Conservation (phyloP, 2,888 invertebrate species). For the Desoria tigrina region DNA sequence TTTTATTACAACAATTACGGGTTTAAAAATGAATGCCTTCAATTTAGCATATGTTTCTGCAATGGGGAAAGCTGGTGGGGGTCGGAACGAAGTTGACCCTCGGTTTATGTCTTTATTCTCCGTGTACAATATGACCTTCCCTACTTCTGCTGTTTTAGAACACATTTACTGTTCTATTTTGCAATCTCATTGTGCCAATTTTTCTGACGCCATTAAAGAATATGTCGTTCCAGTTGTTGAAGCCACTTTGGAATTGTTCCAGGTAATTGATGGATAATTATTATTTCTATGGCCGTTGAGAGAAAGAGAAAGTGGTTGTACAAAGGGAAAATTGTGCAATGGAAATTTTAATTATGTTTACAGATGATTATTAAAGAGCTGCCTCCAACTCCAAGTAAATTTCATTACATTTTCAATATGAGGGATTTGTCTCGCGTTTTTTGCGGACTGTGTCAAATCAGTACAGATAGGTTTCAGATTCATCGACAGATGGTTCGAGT, state of each 20-base stretch:
- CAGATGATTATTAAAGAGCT: constrained; percentile 73
- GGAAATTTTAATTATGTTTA: constrained; percentile 31
- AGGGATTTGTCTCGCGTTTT: constrained; percentile 83
- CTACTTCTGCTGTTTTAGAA: constrained; percentile 72
- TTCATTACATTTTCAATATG: constrained; percentile 93
- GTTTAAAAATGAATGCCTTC: background rate
- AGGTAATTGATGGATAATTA: too few relatives aligned
- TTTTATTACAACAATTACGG: background rate
- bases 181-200: constrained; percentile 71
- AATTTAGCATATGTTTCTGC: constrained; percentile 71
- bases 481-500: constrained; percentile 74
- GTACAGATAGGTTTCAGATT: constrained; percentile 69
- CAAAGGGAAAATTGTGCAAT: background rate
- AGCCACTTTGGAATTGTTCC: constrained; percentile 80
- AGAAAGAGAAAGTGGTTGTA: too few relatives aligned
- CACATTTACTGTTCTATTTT: constrained; percentile 83
- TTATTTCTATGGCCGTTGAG: too few relatives aligned
- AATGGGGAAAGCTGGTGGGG: constrained; percentile 86
- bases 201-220: constrained; percentile 67
- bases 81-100: constrained; percentile 85
- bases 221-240: constrained; percentile 69
- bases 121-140: constrained; percentile 81
- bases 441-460: constrained; percentile 76
- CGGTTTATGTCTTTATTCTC: constrained; percentile 89
- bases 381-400: constrained; percentile 88